These are phyloP conservation scores for Echinops telfairi DNA, from an alignment of 2,113 vertebrate genomes.

Conservation along the genomic window DNA sequence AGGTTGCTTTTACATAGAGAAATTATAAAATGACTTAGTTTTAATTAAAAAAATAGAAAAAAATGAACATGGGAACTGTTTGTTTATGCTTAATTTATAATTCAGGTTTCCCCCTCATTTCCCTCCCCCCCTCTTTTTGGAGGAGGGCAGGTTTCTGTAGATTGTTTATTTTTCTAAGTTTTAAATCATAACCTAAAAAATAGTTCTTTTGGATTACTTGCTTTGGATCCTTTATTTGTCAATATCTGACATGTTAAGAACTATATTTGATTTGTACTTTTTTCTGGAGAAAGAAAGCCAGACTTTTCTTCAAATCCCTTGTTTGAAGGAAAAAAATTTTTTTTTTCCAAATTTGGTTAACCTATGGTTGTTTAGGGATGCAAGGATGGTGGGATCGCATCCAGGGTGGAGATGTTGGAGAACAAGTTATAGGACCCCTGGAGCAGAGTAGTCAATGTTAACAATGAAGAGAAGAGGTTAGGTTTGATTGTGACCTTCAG, in stretches of 20 bases:
- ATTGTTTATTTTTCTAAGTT: neutral
- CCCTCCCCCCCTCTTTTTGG: neutral
- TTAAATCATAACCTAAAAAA: conserved; percentile 44
- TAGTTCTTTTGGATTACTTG: conserved; percentile 25
- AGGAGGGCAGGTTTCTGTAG: neutral
- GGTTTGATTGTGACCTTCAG: neutral
- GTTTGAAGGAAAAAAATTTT: neutral
- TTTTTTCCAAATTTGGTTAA: neutral
- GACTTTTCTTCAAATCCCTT: conserved; percentile 17
- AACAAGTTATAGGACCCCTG: no score
- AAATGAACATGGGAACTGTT: conserved; percentile 36
- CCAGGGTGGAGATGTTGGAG: neutral
- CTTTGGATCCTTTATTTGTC: neutral
- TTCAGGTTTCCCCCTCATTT: neutral
- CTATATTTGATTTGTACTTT: conserved; percentile 5
- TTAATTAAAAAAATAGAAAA: conserved; percentile 45
- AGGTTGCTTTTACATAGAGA: neutral
- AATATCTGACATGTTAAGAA: conserved; percentile 28
- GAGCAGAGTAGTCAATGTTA: neutral
- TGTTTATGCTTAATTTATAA: neutral
- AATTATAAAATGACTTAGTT: conserved; percentile 53
- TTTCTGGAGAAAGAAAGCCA: conserved; percentile 24
- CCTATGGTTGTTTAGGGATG: neutral
- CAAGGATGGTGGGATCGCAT: no score
- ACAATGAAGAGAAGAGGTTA: neutral